These are phyloP conservation scores for Diorhabda carinulata DNA, from an alignment of 1,140 invertebrate genomes.

Conservation along the genomic window DNA sequence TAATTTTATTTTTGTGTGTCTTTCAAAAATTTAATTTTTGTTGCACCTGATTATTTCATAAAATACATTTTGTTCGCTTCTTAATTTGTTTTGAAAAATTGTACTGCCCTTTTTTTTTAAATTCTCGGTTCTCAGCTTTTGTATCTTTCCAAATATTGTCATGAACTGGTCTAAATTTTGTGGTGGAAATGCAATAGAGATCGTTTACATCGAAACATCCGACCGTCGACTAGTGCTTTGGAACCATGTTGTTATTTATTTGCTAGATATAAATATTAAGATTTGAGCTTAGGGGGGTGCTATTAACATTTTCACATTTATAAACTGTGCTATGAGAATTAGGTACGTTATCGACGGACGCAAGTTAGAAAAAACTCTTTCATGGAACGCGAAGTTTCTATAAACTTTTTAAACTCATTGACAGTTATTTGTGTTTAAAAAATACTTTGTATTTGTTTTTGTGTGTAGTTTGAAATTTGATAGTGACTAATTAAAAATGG, in stretches of 20 bases:
- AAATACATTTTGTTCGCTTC: too few relatives aligned
- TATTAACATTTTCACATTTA: not conserved
- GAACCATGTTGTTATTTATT: not conserved
- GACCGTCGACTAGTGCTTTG: not conserved
- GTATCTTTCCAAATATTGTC: not conserved
- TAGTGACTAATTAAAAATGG: slow-evolving; percentile 6
- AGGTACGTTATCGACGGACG: not conserved
- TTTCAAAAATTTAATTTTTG: too few relatives aligned
- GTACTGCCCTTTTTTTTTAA: too few relatives aligned
- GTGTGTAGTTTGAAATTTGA: not conserved
- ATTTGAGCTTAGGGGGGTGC: not conserved
- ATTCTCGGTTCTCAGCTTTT: too few relatives aligned
- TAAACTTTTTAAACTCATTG: too few relatives aligned
- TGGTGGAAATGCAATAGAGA: not conserved
- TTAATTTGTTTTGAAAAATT: too few relatives aligned
- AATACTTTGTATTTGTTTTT: not conserved
- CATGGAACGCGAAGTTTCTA: too few relatives aligned
- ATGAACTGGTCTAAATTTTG: not conserved
- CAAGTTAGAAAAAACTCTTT: not conserved
- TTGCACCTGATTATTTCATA: too few relatives aligned
- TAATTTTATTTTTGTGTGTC: too few relatives aligned
- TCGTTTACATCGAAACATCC: not conserved
- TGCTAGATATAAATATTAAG: not conserved
- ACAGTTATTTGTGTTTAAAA: too few relatives aligned
- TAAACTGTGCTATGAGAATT: not conserved